Conservation (phyloP, 1,140 invertebrate species). For the Cotesia typhae region DNA sequence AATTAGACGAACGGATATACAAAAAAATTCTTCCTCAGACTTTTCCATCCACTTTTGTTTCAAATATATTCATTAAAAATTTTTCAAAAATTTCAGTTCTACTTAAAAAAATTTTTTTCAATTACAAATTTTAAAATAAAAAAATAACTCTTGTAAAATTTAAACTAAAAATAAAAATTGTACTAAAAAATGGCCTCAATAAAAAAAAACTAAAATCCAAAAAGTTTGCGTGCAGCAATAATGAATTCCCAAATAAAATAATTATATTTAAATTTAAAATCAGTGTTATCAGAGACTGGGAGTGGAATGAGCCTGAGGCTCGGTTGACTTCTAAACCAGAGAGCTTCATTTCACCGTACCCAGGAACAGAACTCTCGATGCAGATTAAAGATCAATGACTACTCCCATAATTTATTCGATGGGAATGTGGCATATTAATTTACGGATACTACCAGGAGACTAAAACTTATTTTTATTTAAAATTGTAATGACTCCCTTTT, state of each 20-base stretch:
- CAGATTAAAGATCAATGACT: slow-evolving; percentile 11
- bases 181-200: slow-evolving; percentile 1
- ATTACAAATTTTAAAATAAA: not conserved
- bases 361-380: too few species aligned
- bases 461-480: slow-evolving; percentile 32
- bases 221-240: slow-evolving; percentile 47
- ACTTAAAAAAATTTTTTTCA: too few species aligned
- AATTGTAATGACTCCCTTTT: not conserved
- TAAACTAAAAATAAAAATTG: slow-evolving; percentile 13
- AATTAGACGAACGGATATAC: too few species aligned
- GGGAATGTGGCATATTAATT: slow-evolving; percentile 39
- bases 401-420: slow-evolving; percentile 37
- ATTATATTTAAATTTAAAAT: slow-evolving; percentile 33
- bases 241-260: slow-evolving; percentile 49
- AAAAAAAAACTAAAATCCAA: slow-evolving; percentile 41
- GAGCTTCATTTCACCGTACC: not conserved
- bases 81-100: too few species aligned
- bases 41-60: too few species aligned
- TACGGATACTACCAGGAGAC: slow-evolving; percentile 30
- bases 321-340: not conserved
- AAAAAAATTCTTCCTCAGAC: too few species aligned
- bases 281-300: slow-evolving; percentile 19
- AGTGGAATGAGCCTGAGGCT: not conserved
- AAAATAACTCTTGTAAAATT: too few species aligned
- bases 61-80: too few species aligned